Conservation (phyloP, 2,113 vertebrate species). For the Salminus brasiliensis region DNA sequence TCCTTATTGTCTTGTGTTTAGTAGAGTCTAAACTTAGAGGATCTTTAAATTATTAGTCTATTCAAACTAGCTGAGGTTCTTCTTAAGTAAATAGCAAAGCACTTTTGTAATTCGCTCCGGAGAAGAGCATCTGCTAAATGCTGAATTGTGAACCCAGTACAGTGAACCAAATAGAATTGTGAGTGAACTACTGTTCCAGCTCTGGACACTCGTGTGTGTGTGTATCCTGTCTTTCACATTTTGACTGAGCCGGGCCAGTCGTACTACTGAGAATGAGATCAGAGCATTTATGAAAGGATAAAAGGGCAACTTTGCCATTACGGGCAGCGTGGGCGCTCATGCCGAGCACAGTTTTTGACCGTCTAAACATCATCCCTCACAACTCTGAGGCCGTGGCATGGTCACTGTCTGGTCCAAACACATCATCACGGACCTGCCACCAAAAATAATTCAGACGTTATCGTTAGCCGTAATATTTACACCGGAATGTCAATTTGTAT, state of each 20-base stretch:
- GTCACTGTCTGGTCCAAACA: background rate
- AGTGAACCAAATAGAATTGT: too few relatives aligned
- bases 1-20: too few relatives aligned
- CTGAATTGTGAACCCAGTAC: too few relatives aligned
- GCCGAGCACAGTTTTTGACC: background rate
- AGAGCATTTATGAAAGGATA: background rate
- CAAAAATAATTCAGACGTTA: slow-evolving; percentile 60
- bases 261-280: background rate
- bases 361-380: slow-evolving; percentile 54
- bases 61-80: too few relatives aligned
- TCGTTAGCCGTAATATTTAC: slow-evolving; percentile 57
- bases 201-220: background rate
- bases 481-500: slow-evolving; percentile 63
- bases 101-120: too few relatives aligned
- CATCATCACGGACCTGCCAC: background rate
- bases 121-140: too few relatives aligned
- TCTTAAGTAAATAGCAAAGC: too few relatives aligned
- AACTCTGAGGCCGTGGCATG: slow-evolving; percentile 47
- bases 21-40: too few relatives aligned
- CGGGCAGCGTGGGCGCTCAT: background rate
- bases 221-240: background rate
- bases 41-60: too few relatives aligned
- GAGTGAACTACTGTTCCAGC: too few relatives aligned
- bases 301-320: background rate
- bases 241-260: background rate